A percentile compares a stretch with the other conserved stretches of the same genome.
phyloP scores from a whole-genome alignment of 2,113 vertebrate species.

The Lanius collurio region DNA sequence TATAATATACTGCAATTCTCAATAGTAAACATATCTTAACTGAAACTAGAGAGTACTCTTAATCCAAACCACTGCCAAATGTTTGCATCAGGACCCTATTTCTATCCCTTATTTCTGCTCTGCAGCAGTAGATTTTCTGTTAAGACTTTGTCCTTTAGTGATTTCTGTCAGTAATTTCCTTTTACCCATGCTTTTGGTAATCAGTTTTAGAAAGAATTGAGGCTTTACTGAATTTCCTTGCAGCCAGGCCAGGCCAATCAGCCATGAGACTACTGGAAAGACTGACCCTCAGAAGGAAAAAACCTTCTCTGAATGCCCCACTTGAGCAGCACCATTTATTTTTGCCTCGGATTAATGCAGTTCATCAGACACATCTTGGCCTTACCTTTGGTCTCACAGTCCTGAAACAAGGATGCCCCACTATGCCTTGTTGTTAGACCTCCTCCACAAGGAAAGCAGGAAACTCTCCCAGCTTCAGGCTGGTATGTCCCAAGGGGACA shows the following conservation, averaged over 20 bases:
- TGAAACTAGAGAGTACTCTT: background rate
- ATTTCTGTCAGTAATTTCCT: background rate
- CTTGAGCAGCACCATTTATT: background rate
- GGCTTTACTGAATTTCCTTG: background rate
- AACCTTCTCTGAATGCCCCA: background rate
- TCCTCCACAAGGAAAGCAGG: constrained; percentile 90
- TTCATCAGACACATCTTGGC: background rate
- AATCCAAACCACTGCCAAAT: background rate
- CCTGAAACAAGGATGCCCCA: constrained; percentile 84
- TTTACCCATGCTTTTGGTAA: background rate
- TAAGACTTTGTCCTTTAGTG: background rate
- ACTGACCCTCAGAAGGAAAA: background rate
- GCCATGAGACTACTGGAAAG: background rate
- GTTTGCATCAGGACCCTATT: background rate
- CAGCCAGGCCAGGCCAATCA: background rate
- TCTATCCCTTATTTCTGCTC: background rate
- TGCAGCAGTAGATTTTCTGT: background rate
- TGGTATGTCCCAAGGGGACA: constrained; percentile 90
- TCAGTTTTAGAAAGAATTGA: background rate
- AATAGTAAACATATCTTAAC: background rate
- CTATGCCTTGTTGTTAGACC: constrained; percentile 83
- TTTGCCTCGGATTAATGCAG: background rate
- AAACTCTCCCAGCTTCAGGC: constrained; percentile 87
- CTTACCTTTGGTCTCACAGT: constrained; percentile 96
- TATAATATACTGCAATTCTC: background rate